A percentile compares a stretch with the other conserved stretches of the same genome.
These are phyloP conservation scores for Echiichthys vipera DNA, from an alignment of 2,797 vertebrate species.

Conservation along the genomic window DNA sequence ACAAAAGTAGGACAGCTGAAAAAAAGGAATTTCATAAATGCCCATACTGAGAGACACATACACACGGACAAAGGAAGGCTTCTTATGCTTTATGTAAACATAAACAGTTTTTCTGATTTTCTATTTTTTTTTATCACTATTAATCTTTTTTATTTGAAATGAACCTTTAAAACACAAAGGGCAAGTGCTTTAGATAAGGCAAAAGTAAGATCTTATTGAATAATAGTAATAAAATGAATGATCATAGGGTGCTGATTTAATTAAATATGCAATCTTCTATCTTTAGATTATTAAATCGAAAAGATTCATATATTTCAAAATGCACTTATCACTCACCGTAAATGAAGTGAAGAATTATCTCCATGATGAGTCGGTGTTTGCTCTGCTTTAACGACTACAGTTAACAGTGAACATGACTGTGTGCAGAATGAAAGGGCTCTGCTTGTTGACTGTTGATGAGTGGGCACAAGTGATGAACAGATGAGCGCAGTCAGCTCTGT, in stretches of 20 bases:
- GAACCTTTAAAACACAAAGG: not conserved
- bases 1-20: not conserved
- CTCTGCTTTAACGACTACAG: slow-evolving; percentile 6
- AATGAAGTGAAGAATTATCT: not conserved
- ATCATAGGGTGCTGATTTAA: no score
- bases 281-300: not conserved
- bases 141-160: not conserved
- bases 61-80: not conserved
- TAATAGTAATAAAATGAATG: no score
- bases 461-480: slow-evolving; percentile 80
- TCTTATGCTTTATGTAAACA: not conserved
- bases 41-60: not conserved
- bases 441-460: slow-evolving; percentile 59
- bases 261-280: no score
- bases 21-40: no score
- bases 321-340: not conserved
- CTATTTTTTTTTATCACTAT: no score
- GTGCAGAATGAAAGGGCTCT: slow-evolving; percentile 16
- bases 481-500: slow-evolving; percentile 87
- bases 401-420: slow-evolving; percentile 67
- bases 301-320: not conserved
- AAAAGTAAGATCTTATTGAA: not conserved
- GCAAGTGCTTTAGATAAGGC: not conserved
- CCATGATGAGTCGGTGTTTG: not conserved
- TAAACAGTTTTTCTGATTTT: not conserved